Evolutionary conservation across 2,888 invertebrate species (phyloP).

Genomic region (Agrotis puta): DNA sequence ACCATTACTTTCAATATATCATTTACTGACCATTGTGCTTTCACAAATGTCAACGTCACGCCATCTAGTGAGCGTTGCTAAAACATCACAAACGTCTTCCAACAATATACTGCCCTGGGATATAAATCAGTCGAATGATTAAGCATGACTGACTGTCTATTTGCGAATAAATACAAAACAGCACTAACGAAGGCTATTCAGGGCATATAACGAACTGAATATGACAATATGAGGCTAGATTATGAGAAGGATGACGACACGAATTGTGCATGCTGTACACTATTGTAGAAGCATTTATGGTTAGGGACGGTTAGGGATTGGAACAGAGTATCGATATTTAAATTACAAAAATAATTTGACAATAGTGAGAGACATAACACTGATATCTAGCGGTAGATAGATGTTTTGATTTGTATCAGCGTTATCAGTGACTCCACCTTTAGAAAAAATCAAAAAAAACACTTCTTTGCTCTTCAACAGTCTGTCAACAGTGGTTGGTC

Average conservation of each 20-base stretch:
- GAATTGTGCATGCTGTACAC: slow-evolving; percentile 61
- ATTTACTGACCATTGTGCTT: slow-evolving; percentile 53
- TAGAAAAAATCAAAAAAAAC: background rate
- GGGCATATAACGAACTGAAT: slow-evolving; percentile 74
- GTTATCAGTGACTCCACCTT: too few relatives aligned
- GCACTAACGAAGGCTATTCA: slow-evolving; percentile 88
- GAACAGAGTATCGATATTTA: slow-evolving; percentile 16
- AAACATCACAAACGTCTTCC: slow-evolving; percentile 49
- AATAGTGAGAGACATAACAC: background rate
- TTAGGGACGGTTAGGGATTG: slow-evolving; percentile 7
- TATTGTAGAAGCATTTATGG: slow-evolving; percentile 44
- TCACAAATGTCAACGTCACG: slow-evolving; percentile 56
- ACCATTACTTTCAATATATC: slow-evolving; percentile 52
- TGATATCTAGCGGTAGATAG: too few relatives aligned
- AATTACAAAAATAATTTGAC: background rate
- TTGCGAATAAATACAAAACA: slow-evolving; percentile 80
- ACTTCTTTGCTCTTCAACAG: too few relatives aligned
- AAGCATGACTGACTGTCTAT: slow-evolving; percentile 82
- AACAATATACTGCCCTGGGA: slow-evolving; percentile 50
- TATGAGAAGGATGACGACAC: slow-evolving; percentile 68
- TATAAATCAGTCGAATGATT: slow-evolving; percentile 82
- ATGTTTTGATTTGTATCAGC: too few relatives aligned
- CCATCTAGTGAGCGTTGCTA: slow-evolving; percentile 36
- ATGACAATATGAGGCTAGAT: slow-evolving; percentile 75
- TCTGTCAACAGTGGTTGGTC: too few relatives aligned